phyloP scores from a whole-genome alignment of 2,888 invertebrate genomes.

The Pyrrhosoma nymphula region DNA sequence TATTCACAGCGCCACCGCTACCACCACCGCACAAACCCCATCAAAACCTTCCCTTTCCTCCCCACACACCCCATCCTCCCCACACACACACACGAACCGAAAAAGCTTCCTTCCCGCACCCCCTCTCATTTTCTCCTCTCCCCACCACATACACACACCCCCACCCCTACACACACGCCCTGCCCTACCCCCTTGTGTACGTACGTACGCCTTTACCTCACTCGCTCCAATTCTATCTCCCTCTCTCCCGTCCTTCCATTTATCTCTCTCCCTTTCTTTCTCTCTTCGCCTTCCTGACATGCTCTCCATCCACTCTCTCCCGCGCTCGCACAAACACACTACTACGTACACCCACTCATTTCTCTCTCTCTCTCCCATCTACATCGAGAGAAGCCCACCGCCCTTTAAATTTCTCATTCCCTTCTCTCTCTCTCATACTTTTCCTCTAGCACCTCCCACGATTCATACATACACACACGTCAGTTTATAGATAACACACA shows the following conservation, averaged over 20 bases:
- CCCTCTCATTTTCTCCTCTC: not conserved
- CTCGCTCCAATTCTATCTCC: not conserved
- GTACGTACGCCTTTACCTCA: slow-evolving; percentile 2
- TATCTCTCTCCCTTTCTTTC: not conserved
- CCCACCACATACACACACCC: slow-evolving; percentile 27
- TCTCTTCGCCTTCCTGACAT: not conserved
- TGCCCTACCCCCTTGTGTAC: slow-evolving; percentile 4
- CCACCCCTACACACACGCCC: slow-evolving; percentile 29
- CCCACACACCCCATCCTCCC: slow-evolving; percentile 55
- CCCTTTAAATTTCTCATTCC: slow-evolving; percentile 5
- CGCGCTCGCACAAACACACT: not conserved
- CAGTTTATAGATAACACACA: too few relatives aligned
- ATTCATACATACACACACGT: too few relatives aligned
- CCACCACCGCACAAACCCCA: slow-evolving; percentile 46
- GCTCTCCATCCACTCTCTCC: not conserved
- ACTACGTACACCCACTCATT: not conserved
- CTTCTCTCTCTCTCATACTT: not conserved
- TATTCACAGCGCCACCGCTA: slow-evolving; percentile 65
- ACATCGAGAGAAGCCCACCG: not conserved
- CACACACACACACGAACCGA: too few relatives aligned
- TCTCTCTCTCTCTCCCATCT: not conserved
- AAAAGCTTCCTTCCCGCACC: not conserved
- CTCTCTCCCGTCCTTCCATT: not conserved
- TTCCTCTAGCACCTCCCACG: not conserved
- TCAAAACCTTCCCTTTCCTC: not conserved